Percentiles rank a stretch among this genome's conserved stretches.
These are phyloP conservation scores for Falco naumanni DNA, from an alignment of 2,797 vertebrate genomes.

Conservation along the genomic window DNA sequence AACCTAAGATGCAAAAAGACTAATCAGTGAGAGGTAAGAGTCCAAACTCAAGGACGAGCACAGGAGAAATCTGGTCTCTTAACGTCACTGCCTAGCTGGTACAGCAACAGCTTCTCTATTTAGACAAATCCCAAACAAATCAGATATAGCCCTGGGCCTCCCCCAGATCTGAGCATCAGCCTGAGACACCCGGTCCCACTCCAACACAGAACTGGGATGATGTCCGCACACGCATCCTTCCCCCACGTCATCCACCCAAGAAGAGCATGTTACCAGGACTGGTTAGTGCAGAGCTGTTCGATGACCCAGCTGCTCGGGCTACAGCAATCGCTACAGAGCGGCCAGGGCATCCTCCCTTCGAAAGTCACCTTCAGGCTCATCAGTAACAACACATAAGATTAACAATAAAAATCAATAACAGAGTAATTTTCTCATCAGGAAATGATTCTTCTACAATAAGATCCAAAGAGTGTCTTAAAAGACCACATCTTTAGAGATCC, in stretches of 20 bases:
- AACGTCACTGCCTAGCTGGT: neutral
- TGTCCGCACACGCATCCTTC: rapidly evolving
- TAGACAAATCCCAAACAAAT: neutral
- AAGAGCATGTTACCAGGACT: rapidly evolving
- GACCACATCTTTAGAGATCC: neutral
- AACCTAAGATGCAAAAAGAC: neutral
- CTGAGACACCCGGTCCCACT: neutral
- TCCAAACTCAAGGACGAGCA: rapidly evolving
- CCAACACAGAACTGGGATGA: neutral
- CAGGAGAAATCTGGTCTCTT: neutral
- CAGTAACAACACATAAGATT: neutral
- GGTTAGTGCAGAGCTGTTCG: neutral
- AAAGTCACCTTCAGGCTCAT: constrained; percentile 2
- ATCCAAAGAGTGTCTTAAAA: neutral
- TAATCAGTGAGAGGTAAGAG: neutral
- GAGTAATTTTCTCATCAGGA: neutral
- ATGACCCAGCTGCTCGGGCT: neutral
- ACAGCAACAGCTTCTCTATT: neutral
- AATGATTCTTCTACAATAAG: neutral
- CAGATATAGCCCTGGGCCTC: neutral
- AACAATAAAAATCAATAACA: neutral
- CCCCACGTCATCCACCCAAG: neutral
- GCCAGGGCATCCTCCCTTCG: neutral
- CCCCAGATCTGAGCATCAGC: neutral
- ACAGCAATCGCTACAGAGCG: neutral